phyloP scores from a whole-genome alignment of 2,888 invertebrate genomes.

The Synanthedon formicaeformis region DNA sequence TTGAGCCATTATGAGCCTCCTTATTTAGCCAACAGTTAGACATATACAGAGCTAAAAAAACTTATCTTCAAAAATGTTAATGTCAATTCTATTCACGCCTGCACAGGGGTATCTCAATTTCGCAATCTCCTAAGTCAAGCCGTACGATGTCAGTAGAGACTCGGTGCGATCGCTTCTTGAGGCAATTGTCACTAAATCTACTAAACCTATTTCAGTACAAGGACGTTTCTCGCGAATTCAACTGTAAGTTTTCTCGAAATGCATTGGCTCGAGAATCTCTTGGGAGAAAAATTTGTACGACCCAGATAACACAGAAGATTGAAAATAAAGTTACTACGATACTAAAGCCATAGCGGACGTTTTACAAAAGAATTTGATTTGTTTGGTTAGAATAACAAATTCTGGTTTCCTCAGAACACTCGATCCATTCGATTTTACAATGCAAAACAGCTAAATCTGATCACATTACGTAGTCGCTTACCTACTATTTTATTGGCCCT shows the following conservation, averaged over 20 bases:
- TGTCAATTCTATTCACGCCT: too few relatives aligned
- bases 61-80: too few relatives aligned
- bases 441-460: constrained; percentile 1
- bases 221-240: not conserved
- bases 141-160: not conserved
- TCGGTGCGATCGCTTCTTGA: not conserved
- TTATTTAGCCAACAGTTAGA: too few relatives aligned
- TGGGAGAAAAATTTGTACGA: constrained; percentile 3
- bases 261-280: constrained; percentile 6
- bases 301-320: constrained; percentile 4
- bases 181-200: not conserved
- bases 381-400: constrained; percentile 14
- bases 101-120: not conserved
- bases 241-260: not conserved
- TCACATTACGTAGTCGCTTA: not conserved
- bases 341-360: constrained; percentile 12
- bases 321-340: constrained; percentile 20
- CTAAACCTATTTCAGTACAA: not conserved
- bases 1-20: too few relatives aligned
- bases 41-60: too few relatives aligned
- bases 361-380: constrained; percentile 25
- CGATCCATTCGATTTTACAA: constrained; percentile 6
- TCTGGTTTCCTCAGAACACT: not conserved
- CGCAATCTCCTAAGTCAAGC: not conserved
- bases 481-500: not conserved